phyloP scores from a whole-genome alignment of 2,797 vertebrate genomes.

The Pangasius sanitwongsei region DNA sequence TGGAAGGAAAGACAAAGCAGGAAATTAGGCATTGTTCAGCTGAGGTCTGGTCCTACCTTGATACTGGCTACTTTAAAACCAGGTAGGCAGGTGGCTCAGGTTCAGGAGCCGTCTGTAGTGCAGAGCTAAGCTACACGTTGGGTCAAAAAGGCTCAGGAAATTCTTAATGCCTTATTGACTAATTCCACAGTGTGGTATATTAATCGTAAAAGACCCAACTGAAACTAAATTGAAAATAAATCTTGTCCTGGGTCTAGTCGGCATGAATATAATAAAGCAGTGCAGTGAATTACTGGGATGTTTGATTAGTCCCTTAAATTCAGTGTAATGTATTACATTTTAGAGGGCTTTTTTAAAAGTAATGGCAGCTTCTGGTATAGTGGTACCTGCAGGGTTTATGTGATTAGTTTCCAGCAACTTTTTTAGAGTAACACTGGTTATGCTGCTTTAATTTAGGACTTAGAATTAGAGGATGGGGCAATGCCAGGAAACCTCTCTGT shows the following conservation, averaged over 20 bases:
- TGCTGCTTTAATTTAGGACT: not conserved
- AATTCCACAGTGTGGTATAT: not conserved
- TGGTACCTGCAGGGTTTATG: no score
- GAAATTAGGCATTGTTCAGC: not conserved
- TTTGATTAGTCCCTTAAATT: no score
- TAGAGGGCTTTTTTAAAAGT: no score
- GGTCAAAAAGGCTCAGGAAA: not conserved
- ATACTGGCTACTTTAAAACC: not conserved
- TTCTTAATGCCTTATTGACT: not conserved
- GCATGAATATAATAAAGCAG: no score
- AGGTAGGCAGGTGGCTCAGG: not conserved
- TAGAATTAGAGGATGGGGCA: no score
- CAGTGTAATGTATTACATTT: no score
- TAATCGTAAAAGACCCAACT: not conserved
- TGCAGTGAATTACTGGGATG: no score
- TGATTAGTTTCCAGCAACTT: no score
- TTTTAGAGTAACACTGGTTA: no score
- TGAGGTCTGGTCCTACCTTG: not conserved
- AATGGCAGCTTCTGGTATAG: no score
- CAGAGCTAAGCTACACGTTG: not conserved
- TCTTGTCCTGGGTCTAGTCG: not conserved
- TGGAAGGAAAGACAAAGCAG: not conserved
- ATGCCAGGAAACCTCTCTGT: no score
- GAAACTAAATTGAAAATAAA: no score
- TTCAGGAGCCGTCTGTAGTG: not conserved